Evolutionary conservation across 1,140 invertebrate species (phyloP).

Genomic region (Maconellicoccus hirsutus): DNA sequence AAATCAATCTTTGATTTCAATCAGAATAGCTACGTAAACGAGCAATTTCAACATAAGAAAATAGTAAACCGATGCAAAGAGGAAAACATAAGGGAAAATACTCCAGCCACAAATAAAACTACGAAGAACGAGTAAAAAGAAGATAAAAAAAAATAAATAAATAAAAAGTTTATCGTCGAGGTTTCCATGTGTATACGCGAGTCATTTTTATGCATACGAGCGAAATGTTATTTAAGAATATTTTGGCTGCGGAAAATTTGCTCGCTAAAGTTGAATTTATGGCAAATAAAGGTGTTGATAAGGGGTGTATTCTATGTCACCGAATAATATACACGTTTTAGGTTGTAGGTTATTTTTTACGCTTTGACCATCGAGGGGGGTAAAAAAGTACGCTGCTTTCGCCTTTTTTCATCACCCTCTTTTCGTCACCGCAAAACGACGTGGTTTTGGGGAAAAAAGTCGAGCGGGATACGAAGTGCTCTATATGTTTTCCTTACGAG

Average conservation of each 20-base stretch:
- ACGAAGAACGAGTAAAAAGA: neutral
- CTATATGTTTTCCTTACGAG: neutral
- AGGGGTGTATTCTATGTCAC: conserved; percentile 18
- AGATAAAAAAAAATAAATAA: conserved; percentile 4
- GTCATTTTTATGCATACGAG: neutral
- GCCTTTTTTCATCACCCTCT: too few species aligned
- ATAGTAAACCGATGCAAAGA: too few species aligned
- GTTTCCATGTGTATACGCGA: neutral
- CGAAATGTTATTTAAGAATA: conserved; percentile 14
- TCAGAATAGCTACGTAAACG: too few species aligned
- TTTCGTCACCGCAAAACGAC: neutral
- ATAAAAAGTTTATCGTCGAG: neutral
- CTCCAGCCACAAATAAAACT: neutral
- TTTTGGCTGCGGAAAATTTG: conserved; percentile 12
- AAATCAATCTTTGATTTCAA: too few species aligned
- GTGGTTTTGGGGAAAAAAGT: neutral
- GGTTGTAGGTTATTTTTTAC: neutral
- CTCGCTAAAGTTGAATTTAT: conserved; percentile 13
- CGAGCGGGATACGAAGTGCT: neutral
- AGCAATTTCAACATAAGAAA: too few species aligned
- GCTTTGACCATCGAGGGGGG: neutral
- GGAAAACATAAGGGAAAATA: too few species aligned
- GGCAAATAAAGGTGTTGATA: conserved; percentile 17
- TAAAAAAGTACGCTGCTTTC: neutral
- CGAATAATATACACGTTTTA: conserved; percentile 13